Percentiles rank a stretch among this genome's conserved stretches.
Evolutionary conservation across 2,113 vertebrate genomes (phyloP).

Genomic region (Burhinus oedicnemus): DNA sequence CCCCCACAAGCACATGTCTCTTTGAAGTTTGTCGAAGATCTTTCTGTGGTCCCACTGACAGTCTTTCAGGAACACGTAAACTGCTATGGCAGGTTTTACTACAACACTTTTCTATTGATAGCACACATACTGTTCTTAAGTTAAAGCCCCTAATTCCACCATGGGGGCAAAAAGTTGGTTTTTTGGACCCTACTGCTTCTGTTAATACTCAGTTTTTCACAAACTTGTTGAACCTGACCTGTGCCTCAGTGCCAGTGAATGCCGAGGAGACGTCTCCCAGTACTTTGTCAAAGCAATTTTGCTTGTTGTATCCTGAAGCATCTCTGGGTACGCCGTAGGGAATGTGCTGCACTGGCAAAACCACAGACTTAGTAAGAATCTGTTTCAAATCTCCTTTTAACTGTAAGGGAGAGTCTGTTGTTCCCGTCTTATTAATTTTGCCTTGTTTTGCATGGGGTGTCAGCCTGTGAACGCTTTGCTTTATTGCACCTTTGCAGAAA

Average conservation of each 20-base stretch:
- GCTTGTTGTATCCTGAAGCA: neutral
- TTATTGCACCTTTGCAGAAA: neutral
- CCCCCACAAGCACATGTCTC: neutral
- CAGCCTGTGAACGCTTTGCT: neutral
- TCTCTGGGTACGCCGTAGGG: neutral
- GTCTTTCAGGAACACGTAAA: neutral
- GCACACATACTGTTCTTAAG: neutral
- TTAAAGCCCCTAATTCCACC: neutral
- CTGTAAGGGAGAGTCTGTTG: neutral
- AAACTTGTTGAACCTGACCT: neutral
- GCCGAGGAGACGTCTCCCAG: neutral
- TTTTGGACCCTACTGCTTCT: neutral
- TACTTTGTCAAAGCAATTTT: neutral
- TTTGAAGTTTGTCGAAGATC: neutral
- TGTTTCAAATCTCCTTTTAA: neutral
- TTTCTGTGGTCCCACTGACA: neutral
- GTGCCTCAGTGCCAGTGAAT: neutral
- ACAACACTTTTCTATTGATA: neutral
- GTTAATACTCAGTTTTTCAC: neutral
- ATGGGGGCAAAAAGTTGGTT: fast-evolving
- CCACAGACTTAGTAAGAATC: neutral
- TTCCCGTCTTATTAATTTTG: neutral
- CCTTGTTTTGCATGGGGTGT: neutral
- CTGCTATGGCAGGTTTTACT: neutral
- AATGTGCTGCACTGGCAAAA: neutral